Base-by-base conservation (phyloP, 2,888 invertebrate species). In the Parnassius orleans region DNA sequence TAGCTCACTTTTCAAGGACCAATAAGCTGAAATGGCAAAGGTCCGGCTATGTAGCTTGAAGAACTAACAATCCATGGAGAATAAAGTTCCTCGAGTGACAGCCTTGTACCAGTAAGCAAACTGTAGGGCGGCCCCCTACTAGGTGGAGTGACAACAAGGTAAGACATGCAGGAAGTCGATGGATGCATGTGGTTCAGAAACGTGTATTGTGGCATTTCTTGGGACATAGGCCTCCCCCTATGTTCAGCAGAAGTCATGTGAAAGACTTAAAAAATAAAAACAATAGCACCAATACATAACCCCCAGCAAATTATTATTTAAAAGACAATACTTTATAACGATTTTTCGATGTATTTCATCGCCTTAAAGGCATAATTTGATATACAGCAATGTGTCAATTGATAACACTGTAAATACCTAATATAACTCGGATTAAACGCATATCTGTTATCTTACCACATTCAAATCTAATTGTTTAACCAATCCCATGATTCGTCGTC, bases 401-500 rank as follows among this genome's bases (percentile, higher is more conserved):
- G 12, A 14, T 48, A 7, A 14, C 3, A 48, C n/a, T 48, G n/a
- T 14, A 9, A n/a, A 14, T 48, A 9, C 10, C 14, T 2, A 15
- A 11, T 48, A 7, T 9, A 14, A 15, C 10, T 14, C n/a, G 3
- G 9, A 15, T 9, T 7, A 48, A 14, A 9, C 48, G 48, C 48
- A 15, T 9, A 48, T 14, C 48, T 14, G 15, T 9, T 42, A 10
- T 42, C 43, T 60, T 55, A 60, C 24, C 52, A 58, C 54, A 46
- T 46, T 63, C 60, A 61, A 61, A 63, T 61, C 65, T 60, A n/a
- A 51, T 59, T 83, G 65, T 90, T 91, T 63, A 91, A 87, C 90
- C 90, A 90, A 60, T 90, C 90, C 90, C 90, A 90, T 3, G 85
- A 83, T 7, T 87, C 86, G 0, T 84, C 84, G 2, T 77, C 78